phyloP scores from a whole-genome alignment of 2,797 vertebrate genomes.

The Capromys pilorides region DNA sequence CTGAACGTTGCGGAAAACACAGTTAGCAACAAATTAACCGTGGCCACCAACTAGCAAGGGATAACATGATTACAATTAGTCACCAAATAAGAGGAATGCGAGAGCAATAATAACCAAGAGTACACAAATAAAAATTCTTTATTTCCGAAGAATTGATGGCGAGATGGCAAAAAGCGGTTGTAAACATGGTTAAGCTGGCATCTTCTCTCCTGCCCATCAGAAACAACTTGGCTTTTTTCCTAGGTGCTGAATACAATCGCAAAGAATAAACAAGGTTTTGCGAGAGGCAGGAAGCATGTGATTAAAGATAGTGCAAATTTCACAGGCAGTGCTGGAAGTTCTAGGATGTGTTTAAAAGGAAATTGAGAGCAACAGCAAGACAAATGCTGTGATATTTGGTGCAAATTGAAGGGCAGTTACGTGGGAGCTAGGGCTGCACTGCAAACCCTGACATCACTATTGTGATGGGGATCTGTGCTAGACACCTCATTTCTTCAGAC shows the following conservation, averaged over 20 bases:
- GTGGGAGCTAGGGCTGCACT: not conserved
- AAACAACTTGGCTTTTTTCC: constrained; percentile 86
- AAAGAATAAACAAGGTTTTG: constrained; percentile 85
- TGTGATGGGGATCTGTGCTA: not conserved
- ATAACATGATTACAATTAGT: constrained; percentile 91
- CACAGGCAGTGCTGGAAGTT: constrained; percentile 42
- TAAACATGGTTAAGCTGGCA: constrained; percentile 76
- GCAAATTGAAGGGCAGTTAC: constrained; percentile 36
- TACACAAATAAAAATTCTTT: constrained; percentile 83
- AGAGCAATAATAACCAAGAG: constrained; percentile 83
- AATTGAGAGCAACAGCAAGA: constrained; percentile 40
- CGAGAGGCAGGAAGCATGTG: constrained; percentile 81
- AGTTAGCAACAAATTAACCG: constrained; percentile 88
- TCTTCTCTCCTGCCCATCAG: constrained; percentile 82
- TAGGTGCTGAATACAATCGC: constrained; percentile 84
- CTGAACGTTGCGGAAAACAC: constrained; percentile 88
- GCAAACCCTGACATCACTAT: not conserved
- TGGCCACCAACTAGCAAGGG: constrained; percentile 88
- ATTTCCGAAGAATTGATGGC: constrained; percentile 82
- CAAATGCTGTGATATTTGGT: constrained; percentile 37
- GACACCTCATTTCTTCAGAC: not conserved
- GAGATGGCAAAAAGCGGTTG: constrained; percentile 83
- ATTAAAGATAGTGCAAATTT: constrained; percentile 5
- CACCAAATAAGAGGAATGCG: constrained; percentile 87
- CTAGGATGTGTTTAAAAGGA: constrained; percentile 51